Conservation (phyloP, 2,888 invertebrate species). For the Spodoptera exigua region DNA sequence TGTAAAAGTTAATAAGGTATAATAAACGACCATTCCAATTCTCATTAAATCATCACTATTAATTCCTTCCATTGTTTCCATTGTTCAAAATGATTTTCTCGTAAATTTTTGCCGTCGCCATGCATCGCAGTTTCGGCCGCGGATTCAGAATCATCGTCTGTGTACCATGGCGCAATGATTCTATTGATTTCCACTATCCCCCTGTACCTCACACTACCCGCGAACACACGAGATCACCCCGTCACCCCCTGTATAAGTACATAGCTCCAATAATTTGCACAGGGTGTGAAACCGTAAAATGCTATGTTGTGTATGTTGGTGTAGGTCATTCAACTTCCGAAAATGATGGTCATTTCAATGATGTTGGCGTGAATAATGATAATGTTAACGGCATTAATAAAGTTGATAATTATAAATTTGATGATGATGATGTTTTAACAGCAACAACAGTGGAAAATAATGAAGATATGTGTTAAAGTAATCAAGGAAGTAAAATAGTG, state of each 20-base stretch:
- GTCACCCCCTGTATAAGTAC: slow-evolving; percentile 54
- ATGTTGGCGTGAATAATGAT: neutral
- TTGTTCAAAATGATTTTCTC: slow-evolving; percentile 26
- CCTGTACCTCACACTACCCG: slow-evolving; percentile 52
- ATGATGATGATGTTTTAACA: no score
- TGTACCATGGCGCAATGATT: slow-evolving; percentile 80
- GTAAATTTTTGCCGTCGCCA: slow-evolving; percentile 25
- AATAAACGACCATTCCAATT: no score
- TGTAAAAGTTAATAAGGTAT: no score
- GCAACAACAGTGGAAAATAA: no score
- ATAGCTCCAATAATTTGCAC: slow-evolving; percentile 59
- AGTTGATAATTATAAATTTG: no score
- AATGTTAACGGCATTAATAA: neutral
- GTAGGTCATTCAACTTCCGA: slow-evolving; percentile 56
- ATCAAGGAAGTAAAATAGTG: no score
- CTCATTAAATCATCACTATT: slow-evolving; percentile 17
- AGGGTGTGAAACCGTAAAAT: slow-evolving; percentile 58
- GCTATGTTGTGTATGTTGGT: slow-evolving; percentile 53
- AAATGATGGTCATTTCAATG: slow-evolving; percentile 41
- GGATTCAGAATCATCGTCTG: slow-evolving; percentile 72
- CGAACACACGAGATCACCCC: slow-evolving; percentile 59
- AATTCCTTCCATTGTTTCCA: neutral
- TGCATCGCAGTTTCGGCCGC: slow-evolving; percentile 37
- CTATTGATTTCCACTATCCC: slow-evolving; percentile 83
- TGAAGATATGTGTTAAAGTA: no score